Conservation (phyloP, 1,140 invertebrate species). For the Eciton burchellii region DNA sequence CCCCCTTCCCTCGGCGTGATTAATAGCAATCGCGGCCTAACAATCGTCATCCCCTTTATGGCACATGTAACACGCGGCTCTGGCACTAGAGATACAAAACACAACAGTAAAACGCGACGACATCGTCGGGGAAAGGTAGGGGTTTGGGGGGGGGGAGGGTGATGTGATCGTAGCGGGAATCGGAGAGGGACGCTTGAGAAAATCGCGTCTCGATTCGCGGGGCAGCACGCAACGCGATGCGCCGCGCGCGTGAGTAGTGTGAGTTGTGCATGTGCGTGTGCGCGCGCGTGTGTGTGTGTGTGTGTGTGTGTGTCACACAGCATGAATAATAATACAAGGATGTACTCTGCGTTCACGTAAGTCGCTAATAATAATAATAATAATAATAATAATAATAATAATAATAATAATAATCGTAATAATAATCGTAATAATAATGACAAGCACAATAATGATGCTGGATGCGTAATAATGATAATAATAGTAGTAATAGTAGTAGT, state of each 20-base stretch:
- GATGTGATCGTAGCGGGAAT: too few relatives aligned
- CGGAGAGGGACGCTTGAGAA: background rate
- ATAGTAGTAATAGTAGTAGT: slow-evolving; percentile 69
- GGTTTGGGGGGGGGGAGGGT: too few relatives aligned
- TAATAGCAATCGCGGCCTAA: slow-evolving; percentile 22
- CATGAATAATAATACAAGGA: slow-evolving; percentile 6
- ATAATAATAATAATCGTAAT: slow-evolving; percentile 61
- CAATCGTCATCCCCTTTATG: slow-evolving; percentile 51
- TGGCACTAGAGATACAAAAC: slow-evolving; percentile 39
- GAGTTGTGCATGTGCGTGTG: too few relatives aligned
- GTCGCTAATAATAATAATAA: slow-evolving; percentile 74
- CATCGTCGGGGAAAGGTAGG: background rate
- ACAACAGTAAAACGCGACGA: slow-evolving; percentile 14
- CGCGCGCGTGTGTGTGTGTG: background rate
- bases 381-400: slow-evolving; percentile 64
- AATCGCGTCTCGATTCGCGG: background rate
- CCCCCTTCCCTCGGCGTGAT: background rate
- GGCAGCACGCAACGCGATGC: slow-evolving; percentile 49
- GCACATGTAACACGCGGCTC: slow-evolving; percentile 44
- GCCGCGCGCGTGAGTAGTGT: background rate
- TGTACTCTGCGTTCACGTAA: slow-evolving; percentile 47
- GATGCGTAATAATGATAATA: slow-evolving; percentile 59
- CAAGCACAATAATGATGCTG: slow-evolving; percentile 70
- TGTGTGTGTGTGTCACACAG: slow-evolving; percentile 22
- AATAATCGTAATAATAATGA: slow-evolving; percentile 63